These are phyloP conservation scores for Sarcophaga variegata DNA, from an alignment of 2,888 invertebrate species.

Conservation along the genomic window DNA sequence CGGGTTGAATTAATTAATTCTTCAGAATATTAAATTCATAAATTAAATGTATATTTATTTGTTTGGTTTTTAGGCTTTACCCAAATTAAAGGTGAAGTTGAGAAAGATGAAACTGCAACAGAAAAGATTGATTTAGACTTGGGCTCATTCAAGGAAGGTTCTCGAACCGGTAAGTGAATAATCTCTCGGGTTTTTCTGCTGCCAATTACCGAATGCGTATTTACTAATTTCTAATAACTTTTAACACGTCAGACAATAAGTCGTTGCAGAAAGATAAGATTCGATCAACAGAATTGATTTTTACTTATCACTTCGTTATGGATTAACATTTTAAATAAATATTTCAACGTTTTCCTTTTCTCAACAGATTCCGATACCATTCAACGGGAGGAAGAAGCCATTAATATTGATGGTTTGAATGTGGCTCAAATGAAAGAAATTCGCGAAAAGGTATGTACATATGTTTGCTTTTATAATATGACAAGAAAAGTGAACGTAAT, in stretches of 20 bases:
- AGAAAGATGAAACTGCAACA: conserved; percentile 75
- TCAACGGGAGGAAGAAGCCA: conserved; percentile 96
- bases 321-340: too few species aligned
- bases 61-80: conserved; percentile 73
- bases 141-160: conserved; percentile 92
- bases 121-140: conserved; percentile 89
- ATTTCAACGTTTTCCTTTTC: conserved; percentile 14
- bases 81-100: conserved; percentile 76
- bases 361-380: conserved; percentile 92
- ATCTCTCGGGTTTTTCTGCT: neutral
- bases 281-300: too few species aligned
- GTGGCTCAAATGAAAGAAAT: conserved; percentile 96
- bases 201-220: too few species aligned
- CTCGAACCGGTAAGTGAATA: conserved; percentile 89
- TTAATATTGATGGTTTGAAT: conserved; percentile 96
- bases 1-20: conserved; percentile 2
- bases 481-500: conserved; percentile 16
- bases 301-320: too few species aligned
- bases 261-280: too few species aligned
- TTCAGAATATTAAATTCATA: neutral
- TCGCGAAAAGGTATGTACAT: conserved; percentile 85
- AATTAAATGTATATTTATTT: conserved; percentile 7
- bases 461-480: neutral
- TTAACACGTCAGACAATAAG: too few species aligned
- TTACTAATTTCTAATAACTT: too few species aligned